Evolutionary conservation across 2,113 vertebrate genomes (phyloP).

Genomic region (Cebidichthys violaceus): DNA sequence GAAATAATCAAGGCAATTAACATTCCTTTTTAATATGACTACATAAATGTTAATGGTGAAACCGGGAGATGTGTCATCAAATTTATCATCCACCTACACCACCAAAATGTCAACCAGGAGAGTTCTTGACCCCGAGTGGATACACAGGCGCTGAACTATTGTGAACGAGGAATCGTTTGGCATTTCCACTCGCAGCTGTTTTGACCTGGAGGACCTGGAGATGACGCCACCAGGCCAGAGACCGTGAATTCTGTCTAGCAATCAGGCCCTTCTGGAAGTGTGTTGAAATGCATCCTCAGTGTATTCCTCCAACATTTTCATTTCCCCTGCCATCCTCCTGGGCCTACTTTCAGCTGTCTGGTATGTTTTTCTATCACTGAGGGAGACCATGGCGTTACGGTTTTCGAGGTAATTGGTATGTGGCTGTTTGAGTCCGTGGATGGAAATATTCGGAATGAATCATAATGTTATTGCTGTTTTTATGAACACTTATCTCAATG

Average conservation of each 20-base stretch:
- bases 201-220: background rate
- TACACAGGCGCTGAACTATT: background rate
- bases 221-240: constrained; percentile 16
- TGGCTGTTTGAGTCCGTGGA: constrained; percentile 20
- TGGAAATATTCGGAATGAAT: constrained; percentile 30
- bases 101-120: constrained; percentile 49
- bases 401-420: constrained; percentile 45
- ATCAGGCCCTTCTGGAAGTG: constrained; percentile 33
- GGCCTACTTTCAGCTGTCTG: constrained; percentile 25
- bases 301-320: constrained; percentile 41
- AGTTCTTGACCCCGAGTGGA: constrained; percentile 28
- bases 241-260: constrained; percentile 24
- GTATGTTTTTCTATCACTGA: constrained; percentile 27
- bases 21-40: background rate
- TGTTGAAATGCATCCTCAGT: constrained; percentile 16
- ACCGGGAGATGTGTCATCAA: constrained; percentile 1
- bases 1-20: constrained; percentile 9
- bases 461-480: constrained; percentile 33
- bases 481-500: constrained; percentile 26
- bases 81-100: constrained; percentile 3
- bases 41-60: background rate
- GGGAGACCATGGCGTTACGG: background rate
- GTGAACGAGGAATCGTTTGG: background rate
- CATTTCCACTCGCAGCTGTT: constrained; percentile 40
- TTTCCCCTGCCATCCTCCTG: constrained; percentile 32